Evolutionary conservation across 2,888 invertebrate species (phyloP).

Genomic region (Lasiommata megera): DNA sequence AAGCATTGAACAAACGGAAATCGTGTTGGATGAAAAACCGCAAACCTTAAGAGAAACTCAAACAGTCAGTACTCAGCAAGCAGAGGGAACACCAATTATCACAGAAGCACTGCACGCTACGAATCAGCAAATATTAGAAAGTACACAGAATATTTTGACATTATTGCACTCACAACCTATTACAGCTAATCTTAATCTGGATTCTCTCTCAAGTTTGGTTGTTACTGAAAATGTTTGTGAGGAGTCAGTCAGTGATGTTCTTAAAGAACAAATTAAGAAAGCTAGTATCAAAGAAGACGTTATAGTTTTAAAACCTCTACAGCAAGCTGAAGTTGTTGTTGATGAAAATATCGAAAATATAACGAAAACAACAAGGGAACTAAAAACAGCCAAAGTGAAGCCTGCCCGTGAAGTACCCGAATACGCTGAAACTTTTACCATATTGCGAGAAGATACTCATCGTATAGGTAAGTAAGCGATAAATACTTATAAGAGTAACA

Average conservation of each 20-base stretch:
- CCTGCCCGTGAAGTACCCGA: conserved; percentile 39
- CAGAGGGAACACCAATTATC: conserved; percentile 45
- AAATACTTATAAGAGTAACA: background rate
- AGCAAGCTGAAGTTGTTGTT: conserved; percentile 53
- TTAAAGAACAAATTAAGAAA: conserved; percentile 50
- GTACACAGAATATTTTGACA: conserved; percentile 41
- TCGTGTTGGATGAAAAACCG: conserved; percentile 45
- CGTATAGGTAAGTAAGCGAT: conserved; percentile 51
- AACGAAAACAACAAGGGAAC: conserved; percentile 29
- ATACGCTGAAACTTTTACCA: conserved; percentile 31
- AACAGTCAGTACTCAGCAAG: conserved; percentile 43
- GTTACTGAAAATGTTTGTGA: conserved; percentile 55
- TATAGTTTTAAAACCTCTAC: conserved; percentile 49
- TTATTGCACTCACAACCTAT: conserved; percentile 39
- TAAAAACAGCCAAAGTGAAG: conserved; percentile 40
- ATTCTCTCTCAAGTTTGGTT: conserved; percentile 51
- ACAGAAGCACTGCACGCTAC: conserved; percentile 48
- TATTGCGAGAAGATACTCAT: conserved; percentile 46
- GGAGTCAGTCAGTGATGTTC: conserved; percentile 68
- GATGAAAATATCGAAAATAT: conserved; percentile 46
- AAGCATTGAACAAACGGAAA: conserved; percentile 51
- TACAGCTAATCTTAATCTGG: conserved; percentile 47
- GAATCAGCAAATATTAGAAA: conserved; percentile 51
- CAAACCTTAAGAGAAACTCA: conserved; percentile 35
- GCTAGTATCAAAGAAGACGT: conserved; percentile 62